phyloP scores from a whole-genome alignment of 2,888 invertebrate species.

The Nymphalis urticae region DNA sequence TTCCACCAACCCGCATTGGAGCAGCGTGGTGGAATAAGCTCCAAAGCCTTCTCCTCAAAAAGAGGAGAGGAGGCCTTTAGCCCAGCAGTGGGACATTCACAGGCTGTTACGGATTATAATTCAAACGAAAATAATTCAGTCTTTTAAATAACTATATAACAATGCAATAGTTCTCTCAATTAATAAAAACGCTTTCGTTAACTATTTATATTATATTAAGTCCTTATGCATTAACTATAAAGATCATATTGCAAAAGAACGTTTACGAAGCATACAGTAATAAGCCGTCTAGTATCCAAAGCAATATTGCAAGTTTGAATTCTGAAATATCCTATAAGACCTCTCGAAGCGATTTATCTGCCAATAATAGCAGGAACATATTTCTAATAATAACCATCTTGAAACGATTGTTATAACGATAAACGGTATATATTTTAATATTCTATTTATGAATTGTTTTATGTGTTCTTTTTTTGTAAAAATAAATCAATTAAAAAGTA shows the following conservation, averaged over 20 bases:
- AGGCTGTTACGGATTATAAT: too few species aligned
- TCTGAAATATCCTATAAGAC: constrained; percentile 50
- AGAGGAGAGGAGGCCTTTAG: too few species aligned
- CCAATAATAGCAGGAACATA: constrained; percentile 61
- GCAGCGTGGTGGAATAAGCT: too few species aligned
- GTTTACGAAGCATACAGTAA: constrained; percentile 44
- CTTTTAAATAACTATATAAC: too few species aligned
- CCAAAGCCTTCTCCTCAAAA: too few species aligned
- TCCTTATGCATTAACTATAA: constrained; percentile 20
- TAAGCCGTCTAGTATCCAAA: constrained; percentile 42
- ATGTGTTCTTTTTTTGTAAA: neutral
- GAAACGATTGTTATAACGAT: constrained; percentile 45
- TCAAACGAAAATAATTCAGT: too few species aligned
- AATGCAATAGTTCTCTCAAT: too few species aligned
- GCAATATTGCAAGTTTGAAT: constrained; percentile 62
- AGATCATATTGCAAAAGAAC: constrained; percentile 29
- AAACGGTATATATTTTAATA: constrained; percentile 29
- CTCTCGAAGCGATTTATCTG: constrained; percentile 63
- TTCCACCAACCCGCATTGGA: too few species aligned
- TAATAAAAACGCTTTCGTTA: constrained; percentile 24
- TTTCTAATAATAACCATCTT: constrained; percentile 47
- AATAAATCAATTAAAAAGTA: too few species aligned
- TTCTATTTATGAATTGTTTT: constrained; percentile 1
- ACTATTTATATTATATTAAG: too few species aligned
- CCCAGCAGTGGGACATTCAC: too few species aligned